Evolutionary conservation across 2,797 vertebrate species (phyloP).

Genomic region (Oreonectes daqikongensis): DNA sequence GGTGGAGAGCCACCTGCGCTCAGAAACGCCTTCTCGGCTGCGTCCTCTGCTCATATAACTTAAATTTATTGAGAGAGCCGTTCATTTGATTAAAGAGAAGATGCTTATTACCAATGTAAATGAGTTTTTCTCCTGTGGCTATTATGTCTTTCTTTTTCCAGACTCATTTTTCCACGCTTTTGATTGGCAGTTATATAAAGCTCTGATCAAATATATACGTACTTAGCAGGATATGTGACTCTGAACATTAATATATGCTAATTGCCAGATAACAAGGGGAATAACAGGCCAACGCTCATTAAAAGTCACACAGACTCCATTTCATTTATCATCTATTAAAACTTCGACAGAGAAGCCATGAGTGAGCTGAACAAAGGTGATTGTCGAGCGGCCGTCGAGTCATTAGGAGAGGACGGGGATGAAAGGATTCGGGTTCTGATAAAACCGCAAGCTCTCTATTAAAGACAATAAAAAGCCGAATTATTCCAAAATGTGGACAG

Average conservation of each 20-base stretch:
- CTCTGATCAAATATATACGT: constrained; percentile 65
- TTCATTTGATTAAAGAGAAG: constrained; percentile 54
- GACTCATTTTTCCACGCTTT: constrained; percentile 57
- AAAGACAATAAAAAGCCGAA: not conserved
- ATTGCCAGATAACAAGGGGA: constrained; percentile 77
- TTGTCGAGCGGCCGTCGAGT: constrained; percentile 43
- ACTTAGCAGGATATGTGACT: constrained; percentile 57
- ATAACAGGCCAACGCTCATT: constrained; percentile 72
- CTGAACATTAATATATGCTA: constrained; percentile 70
- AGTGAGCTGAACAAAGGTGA: constrained; percentile 42
- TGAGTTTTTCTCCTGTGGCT: constrained; percentile 33
- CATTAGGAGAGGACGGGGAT: constrained; percentile 50
- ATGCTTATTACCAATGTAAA: constrained; percentile 54
- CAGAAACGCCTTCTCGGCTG: not conserved
- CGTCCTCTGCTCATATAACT: constrained; percentile 26
- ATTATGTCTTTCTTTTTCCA: constrained; percentile 56
- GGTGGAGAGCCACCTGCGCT: constrained; percentile 27
- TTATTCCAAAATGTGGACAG: not conserved
- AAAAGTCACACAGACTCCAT: constrained; percentile 68
- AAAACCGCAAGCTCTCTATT: not conserved
- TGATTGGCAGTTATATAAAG: constrained; percentile 68
- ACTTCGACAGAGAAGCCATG: constrained; percentile 13
- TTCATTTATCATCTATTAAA: constrained; percentile 51
- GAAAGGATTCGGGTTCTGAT: constrained; percentile 25
- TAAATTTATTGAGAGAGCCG: constrained; percentile 45